Evolutionary conservation across 2,888 invertebrate species (phyloP).

Genomic region (Agonopterix arenella): DNA sequence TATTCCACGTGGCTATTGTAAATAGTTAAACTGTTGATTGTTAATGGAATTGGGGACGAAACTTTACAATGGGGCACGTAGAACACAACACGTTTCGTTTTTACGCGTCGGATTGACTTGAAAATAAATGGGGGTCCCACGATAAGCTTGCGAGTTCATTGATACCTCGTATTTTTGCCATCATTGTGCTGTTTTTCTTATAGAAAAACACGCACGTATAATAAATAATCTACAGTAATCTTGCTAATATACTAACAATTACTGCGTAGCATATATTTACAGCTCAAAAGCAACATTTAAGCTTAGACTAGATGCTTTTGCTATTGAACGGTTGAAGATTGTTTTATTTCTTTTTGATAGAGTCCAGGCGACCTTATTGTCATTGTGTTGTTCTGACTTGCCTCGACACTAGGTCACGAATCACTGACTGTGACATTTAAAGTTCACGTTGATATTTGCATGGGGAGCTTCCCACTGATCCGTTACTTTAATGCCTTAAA

Average conservation of each 20-base stretch:
- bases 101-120: conserved; percentile 48
- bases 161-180: conserved; percentile 13
- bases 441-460: conserved; percentile 68
- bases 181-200: too few relatives aligned
- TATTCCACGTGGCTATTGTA: conserved; percentile 41
- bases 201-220: too few relatives aligned
- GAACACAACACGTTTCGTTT: conserved; percentile 51
- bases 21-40: conserved; percentile 47
- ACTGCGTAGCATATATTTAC: too few relatives aligned
- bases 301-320: too few relatives aligned
- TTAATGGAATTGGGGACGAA: conserved; percentile 52
- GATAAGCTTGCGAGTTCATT: conserved; percentile 20
- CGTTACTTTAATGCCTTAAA: conserved; percentile 23
- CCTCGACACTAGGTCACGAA: conserved; percentile 19
- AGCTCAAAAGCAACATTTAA: too few relatives aligned
- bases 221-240: too few relatives aligned
- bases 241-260: too few relatives aligned
- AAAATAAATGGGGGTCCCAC: conserved; percentile 20
- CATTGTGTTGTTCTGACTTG: not conserved
- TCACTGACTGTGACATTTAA: conserved; percentile 62
- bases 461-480: conserved; percentile 24
- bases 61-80: conserved; percentile 63
- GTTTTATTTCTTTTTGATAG: conserved; percentile 2
- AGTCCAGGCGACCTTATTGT: conserved; percentile 6
- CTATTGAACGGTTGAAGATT: too few relatives aligned